Evolutionary conservation across 2,888 invertebrate species (phyloP).

Genomic region (Escarpia spicata): DNA sequence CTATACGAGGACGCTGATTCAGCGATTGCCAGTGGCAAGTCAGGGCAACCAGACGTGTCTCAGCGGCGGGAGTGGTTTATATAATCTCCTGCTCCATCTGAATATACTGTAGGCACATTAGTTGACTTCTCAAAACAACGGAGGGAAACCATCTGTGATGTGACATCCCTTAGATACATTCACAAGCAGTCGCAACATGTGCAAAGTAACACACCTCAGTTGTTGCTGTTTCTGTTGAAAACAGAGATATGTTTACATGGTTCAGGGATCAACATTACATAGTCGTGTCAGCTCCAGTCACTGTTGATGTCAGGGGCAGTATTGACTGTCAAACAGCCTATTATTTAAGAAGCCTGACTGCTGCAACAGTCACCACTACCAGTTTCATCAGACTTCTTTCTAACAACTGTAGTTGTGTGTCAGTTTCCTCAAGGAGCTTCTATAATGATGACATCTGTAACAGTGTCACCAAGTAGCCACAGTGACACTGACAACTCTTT

Average conservation of each 20-base stretch:
- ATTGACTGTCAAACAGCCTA: not conserved
- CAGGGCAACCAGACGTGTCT: constrained; percentile 86
- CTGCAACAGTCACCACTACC: not conserved
- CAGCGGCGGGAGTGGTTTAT: constrained; percentile 87
- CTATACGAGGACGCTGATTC: constrained; percentile 90
- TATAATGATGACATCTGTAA: not conserved
- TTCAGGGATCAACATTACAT: not conserved
- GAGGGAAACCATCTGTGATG: not conserved
- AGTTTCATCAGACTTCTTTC: not conserved
- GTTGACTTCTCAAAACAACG: not conserved
- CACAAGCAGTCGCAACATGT: not conserved
- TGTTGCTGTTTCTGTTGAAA: not conserved
- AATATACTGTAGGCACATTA: not conserved
- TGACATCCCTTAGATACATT: not conserved
- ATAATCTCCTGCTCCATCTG: not conserved
- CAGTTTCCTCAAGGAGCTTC: not conserved
- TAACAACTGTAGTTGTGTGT: not conserved
- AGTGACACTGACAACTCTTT: not conserved
- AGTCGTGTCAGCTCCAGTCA: not conserved
- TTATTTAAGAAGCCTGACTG: not conserved
- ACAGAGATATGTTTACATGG: not conserved
- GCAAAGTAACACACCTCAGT: not conserved
- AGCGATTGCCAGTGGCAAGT: constrained; percentile 90
- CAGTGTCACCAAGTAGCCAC: not conserved
- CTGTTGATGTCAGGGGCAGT: not conserved